phyloP scores from a whole-genome alignment of 2,113 vertebrate species.

The Gymnarchus niloticus region DNA sequence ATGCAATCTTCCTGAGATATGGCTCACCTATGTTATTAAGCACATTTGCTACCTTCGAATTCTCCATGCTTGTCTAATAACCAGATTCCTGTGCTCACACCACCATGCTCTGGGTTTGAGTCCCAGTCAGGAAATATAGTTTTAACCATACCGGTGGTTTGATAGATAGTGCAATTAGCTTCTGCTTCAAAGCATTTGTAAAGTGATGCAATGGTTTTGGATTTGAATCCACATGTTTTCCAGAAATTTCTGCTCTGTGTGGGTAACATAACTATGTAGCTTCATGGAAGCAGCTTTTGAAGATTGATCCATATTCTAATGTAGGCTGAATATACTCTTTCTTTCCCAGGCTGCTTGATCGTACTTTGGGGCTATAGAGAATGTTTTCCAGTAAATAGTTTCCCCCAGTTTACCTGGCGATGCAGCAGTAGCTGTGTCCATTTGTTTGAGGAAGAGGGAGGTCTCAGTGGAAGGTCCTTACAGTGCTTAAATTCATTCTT shows the following conservation, averaged over 20 bases:
- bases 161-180: not conserved
- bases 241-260: not conserved
- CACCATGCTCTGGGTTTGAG: not conserved
- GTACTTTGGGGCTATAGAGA: not conserved
- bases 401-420: not conserved
- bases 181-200: not conserved
- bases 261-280: not conserved
- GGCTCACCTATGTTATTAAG: not conserved
- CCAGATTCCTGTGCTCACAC: not conserved
- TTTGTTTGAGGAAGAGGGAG: no score
- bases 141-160: not conserved
- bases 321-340: not conserved
- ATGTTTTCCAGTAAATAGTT: not conserved
- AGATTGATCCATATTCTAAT: not conserved
- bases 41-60: not conserved
- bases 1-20: not conserved
- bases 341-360: not conserved
- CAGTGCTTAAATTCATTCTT: not conserved
- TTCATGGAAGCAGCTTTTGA: not conserved
- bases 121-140: not conserved
- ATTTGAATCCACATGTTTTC: not conserved
- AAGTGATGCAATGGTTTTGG: not conserved
- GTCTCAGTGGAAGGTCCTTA: not conserved
- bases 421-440: not conserved
- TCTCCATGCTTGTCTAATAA: not conserved